Conservation (phyloP, 2,797 vertebrate species). For the Vultur gryphus region DNA sequence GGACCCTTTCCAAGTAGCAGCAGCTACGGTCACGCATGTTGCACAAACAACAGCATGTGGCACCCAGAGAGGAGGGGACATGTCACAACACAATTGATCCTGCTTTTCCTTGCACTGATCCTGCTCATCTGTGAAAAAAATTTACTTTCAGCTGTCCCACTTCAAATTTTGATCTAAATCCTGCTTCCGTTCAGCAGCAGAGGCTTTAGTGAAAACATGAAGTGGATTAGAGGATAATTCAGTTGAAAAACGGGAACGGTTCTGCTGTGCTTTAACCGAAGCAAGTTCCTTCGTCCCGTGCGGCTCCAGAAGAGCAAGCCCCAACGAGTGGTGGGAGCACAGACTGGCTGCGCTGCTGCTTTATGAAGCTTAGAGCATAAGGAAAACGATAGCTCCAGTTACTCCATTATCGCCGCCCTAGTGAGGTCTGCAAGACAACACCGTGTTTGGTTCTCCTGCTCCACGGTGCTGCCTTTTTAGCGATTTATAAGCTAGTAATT, state of each 20-base stretch:
- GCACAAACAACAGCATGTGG: accelerated
- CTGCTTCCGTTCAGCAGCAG: background rate
- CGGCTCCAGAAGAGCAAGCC: no score
- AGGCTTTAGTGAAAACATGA: background rate
- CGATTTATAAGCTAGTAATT: accelerated
- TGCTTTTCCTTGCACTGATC: background rate
- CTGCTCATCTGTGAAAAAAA: background rate
- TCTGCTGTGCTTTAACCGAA: no score
- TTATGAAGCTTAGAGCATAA: accelerated
- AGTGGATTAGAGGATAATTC: background rate
- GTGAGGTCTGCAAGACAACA: accelerated
- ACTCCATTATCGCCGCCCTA: accelerated
- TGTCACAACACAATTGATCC: accelerated
- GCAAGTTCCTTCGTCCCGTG: accelerated
- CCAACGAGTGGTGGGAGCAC: accelerated
- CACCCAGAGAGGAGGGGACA: background rate
- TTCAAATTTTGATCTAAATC: background rate
- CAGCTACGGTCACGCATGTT: accelerated
- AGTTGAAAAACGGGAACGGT: accelerated
- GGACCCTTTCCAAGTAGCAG: background rate
- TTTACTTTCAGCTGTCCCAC: background rate
- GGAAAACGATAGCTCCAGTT: accelerated
- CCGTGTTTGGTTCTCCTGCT: background rate
- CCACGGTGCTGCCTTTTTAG: background rate
- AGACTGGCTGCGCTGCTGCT: accelerated